These are phyloP conservation scores for Semotilus atromaculatus DNA, from an alignment of 2,797 vertebrate genomes.

Conservation along the genomic window DNA sequence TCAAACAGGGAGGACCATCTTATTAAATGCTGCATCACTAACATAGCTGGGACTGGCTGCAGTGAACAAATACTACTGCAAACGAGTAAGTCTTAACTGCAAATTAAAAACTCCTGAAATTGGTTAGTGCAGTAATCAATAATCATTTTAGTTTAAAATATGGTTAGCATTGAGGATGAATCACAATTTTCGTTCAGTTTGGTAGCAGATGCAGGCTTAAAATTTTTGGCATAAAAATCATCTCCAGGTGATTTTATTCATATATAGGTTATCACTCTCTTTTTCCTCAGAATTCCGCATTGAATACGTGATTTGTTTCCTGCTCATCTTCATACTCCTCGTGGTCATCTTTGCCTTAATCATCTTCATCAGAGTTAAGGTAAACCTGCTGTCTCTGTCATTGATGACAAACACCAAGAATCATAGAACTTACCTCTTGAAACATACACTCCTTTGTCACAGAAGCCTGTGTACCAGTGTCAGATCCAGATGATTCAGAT, in stretches of 20 bases:
- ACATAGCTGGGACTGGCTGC: slow-evolving; percentile 67
- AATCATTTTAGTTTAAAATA: neutral
- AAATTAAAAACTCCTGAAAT: neutral
- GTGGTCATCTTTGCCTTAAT: slow-evolving; percentile 56
- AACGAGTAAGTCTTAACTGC: slow-evolving; percentile 35
- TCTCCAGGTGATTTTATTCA: neutral
- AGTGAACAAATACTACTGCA: slow-evolving; percentile 5
- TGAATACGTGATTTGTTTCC: slow-evolving; percentile 30
- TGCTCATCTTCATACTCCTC: slow-evolving; percentile 61
- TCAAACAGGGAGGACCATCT: slow-evolving; percentile 54
- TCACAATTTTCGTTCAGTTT: neutral
- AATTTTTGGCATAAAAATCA: neutral
- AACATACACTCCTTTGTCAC: slow-evolving; percentile 14
- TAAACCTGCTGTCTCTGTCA: slow-evolving; percentile 54
- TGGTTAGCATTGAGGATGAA: neutral
- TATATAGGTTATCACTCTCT: neutral
- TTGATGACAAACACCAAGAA: neutral
- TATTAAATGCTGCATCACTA: slow-evolving; percentile 84
- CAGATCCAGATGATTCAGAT: slow-evolving; percentile 92
- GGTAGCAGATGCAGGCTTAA: neutral
- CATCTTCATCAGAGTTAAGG: slow-evolving; percentile 75
- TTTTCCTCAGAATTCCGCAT: neutral
- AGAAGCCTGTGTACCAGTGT: slow-evolving; percentile 89
- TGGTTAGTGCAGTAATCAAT: neutral
- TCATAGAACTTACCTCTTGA: neutral